phyloP scores from a whole-genome alignment of 2,888 invertebrate species.

The Hemicrepidius hirtus region DNA sequence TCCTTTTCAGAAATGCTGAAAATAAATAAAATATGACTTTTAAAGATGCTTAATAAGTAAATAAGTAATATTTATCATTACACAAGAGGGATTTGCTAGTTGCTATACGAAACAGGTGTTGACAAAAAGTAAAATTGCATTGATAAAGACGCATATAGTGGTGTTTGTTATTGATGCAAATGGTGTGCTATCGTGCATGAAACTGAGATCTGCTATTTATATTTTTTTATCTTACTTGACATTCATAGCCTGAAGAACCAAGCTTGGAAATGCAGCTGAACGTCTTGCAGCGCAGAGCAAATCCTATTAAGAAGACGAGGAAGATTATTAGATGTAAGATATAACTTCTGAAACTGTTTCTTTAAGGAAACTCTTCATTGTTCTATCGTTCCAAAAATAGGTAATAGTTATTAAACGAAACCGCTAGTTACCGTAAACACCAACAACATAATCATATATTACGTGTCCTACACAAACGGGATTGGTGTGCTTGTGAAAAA shows the following conservation, averaged over 20 bases:
- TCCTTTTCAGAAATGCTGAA: too few species aligned
- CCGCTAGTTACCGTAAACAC: slow-evolving; percentile 7
- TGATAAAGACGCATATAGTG: background rate
- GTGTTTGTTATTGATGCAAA: slow-evolving; percentile 36
- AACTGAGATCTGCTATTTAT: slow-evolving; percentile 33
- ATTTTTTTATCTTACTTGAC: slow-evolving; percentile 15
- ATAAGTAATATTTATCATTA: too few species aligned
- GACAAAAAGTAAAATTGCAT: too few species aligned
- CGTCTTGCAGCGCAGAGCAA: background rate
- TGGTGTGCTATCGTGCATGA: slow-evolving; percentile 33
- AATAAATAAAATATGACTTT: too few species aligned
- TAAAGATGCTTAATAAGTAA: too few species aligned
- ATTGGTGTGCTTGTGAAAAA: background rate
- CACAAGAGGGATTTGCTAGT: too few species aligned
- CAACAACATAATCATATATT: slow-evolving; percentile 10
- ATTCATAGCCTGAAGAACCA: slow-evolving; percentile 16
- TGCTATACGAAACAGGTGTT: too few species aligned
- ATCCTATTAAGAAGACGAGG: background rate
- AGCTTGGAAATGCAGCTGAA: background rate
- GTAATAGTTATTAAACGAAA: background rate
- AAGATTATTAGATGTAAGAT: background rate
- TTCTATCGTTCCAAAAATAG: background rate
- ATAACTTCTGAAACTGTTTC: background rate
- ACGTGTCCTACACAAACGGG: background rate
- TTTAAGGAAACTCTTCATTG: background rate